These are phyloP conservation scores for Aurelia aurita complex sp. Pacific DNA, from an alignment of 30 jellyfish, hydroid and myxozoan species.

Conservation along the genomic window DNA sequence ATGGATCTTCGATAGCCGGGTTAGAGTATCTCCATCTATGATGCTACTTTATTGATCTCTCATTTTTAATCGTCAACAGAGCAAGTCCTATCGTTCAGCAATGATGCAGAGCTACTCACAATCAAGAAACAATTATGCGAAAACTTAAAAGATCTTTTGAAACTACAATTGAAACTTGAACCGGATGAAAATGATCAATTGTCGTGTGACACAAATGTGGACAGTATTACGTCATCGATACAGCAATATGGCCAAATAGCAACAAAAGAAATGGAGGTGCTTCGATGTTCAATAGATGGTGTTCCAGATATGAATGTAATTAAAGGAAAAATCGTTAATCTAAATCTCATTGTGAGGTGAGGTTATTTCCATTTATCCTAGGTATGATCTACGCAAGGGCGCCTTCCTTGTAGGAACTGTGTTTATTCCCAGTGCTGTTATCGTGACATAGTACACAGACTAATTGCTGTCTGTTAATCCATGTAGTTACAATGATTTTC, in stretches of 20 bases:
- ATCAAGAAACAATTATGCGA: slow-evolving; percentile 82
- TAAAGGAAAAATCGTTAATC: slow-evolving; percentile 78
- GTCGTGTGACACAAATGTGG: slow-evolving; percentile 84
- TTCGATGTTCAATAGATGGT: slow-evolving; percentile 73
- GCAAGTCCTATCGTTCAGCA: slow-evolving; percentile 77
- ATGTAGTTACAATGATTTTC: too few species aligned
- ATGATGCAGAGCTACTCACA: slow-evolving; percentile 85
- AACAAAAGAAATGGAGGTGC: slow-evolving; percentile 69
- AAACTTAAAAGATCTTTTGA: slow-evolving; percentile 66
- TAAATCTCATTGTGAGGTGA: slow-evolving; percentile 78
- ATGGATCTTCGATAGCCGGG: too few species aligned
- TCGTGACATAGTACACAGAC: too few species aligned
- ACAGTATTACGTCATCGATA: slow-evolving; percentile 68
- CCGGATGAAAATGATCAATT: slow-evolving; percentile 92
- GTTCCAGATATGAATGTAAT: slow-evolving; percentile 53
- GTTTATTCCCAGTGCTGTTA: too few species aligned
- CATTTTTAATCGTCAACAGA: slow-evolving; percentile 27
- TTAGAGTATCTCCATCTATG: too few species aligned
- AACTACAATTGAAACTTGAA: slow-evolving; percentile 68
- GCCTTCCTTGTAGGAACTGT: too few species aligned
- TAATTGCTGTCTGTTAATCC: too few species aligned
- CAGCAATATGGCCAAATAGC: slow-evolving; percentile 85
- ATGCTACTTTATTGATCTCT: too few species aligned
- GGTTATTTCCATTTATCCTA: not conserved
- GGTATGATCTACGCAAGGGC: not conserved